A percentile compares a stretch with the other conserved stretches of the same genome.
phyloP scores from a whole-genome alignment of 2,888 invertebrate genomes.

The Diabrotica balteata region DNA sequence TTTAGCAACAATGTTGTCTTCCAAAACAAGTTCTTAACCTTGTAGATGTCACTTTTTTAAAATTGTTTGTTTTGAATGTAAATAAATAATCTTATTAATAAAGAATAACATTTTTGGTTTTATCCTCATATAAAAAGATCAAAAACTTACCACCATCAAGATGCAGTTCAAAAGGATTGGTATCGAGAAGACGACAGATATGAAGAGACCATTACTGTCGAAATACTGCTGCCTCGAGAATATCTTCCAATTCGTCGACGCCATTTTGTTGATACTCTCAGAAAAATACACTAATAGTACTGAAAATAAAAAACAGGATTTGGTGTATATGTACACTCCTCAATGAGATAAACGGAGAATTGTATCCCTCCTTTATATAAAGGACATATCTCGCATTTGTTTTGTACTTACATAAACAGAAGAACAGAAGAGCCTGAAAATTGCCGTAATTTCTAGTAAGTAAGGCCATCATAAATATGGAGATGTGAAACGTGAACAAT shows the following conservation, averaged over 20 bases:
- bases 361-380: no score
- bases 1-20: no score
- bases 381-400: no score
- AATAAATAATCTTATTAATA: no score
- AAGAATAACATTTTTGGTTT: no score
- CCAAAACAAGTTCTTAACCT: no score
- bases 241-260: conserved; percentile 84
- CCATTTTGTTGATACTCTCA: conserved; percentile 88
- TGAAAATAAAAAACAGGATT: conserved; percentile 60
- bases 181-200: conserved; percentile 92
- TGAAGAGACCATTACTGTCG: conserved; percentile 91
- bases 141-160: conserved; percentile 86
- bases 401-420: conserved; percentile 75
- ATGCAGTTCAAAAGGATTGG: conserved; percentile 91
- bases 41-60: no score
- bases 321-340: no score
- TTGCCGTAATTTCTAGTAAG: conserved; percentile 86
- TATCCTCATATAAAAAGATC: no score
- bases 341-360: no score
- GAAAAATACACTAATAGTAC: conserved; percentile 89
- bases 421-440: conserved; percentile 84
- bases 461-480: conserved; percentile 79
- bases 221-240: conserved; percentile 94
- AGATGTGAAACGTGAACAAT: conserved; percentile 76
- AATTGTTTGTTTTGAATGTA: no score